A percentile compares a stretch with the other conserved stretches of the same genome.
phyloP scores from a whole-genome alignment of 64 coral and sea anemone species.

The Actinia tenebrosa region DNA sequence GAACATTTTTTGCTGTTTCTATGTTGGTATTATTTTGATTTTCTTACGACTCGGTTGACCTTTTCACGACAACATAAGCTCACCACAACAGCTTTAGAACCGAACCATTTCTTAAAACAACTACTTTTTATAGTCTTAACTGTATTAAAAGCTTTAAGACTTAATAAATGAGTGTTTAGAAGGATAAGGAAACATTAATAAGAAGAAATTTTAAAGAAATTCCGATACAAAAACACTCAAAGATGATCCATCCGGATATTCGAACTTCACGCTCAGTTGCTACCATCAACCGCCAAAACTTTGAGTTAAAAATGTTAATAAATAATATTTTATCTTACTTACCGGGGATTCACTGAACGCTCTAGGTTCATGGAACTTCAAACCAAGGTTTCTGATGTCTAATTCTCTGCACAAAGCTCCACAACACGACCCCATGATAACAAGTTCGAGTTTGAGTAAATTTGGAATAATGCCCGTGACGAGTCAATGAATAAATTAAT shows the following conservation, averaged over 20 bases:
- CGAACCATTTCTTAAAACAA: background rate
- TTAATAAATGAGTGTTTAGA: background rate
- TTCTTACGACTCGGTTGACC: background rate
- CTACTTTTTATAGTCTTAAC: background rate
- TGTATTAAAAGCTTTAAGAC: background rate
- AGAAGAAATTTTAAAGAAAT: background rate
- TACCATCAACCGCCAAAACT: background rate
- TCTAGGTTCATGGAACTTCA: conserved; percentile 40
- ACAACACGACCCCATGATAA: conserved; percentile 31
- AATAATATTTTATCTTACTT: background rate
- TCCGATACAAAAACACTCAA: background rate
- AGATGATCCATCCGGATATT: background rate
- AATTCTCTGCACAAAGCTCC: conserved; percentile 35
- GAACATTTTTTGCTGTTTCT: background rate
- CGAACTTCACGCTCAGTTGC: background rate
- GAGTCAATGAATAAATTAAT: background rate
- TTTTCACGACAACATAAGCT: background rate
- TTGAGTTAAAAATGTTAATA: background rate
- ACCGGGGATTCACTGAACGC: conserved; percentile 50
- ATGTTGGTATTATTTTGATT: no score
- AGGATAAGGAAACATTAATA: background rate
- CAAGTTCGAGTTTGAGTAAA: background rate
- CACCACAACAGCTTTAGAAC: background rate
- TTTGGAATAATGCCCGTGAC: background rate
- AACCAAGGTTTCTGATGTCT: conserved; percentile 40